Conservation (phyloP, 92 coral and sea anemone species). For the Palythoa caribaeorum region DNA sequence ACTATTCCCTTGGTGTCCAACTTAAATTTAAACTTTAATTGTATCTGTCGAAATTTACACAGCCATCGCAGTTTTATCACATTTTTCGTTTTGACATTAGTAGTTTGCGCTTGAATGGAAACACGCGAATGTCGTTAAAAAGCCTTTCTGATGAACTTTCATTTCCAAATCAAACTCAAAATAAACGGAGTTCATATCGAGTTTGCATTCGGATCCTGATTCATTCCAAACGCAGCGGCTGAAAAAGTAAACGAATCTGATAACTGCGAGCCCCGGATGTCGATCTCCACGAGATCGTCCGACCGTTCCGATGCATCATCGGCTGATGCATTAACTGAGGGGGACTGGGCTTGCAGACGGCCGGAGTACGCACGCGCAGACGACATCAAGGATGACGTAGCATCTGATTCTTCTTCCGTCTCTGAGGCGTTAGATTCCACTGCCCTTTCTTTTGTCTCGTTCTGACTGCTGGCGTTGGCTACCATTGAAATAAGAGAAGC, state of each 20-base stretch:
- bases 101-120: no score
- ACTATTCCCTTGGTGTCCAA: no score
- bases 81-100: no score
- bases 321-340: constrained; percentile 60
- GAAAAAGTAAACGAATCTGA: constrained; percentile 61
- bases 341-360: constrained; percentile 69
- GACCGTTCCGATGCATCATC: constrained; percentile 57
- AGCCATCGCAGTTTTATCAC: no score
- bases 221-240: constrained; percentile 40
- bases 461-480: constrained; percentile 89
- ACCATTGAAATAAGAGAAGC: constrained; percentile 85
- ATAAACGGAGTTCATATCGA: neutral
- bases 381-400: constrained; percentile 81
- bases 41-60: no score
- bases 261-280: constrained; percentile 57
- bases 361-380: constrained; percentile 95
- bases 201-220: constrained; percentile 1
- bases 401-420: constrained; percentile 78
- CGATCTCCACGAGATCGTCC: constrained; percentile 57
- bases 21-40: no score
- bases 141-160: neutral
- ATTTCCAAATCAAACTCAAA: neutral
- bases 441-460: constrained; percentile 63
- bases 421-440: constrained; percentile 84
- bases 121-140: no score